These are phyloP conservation scores for Microcebus jonahi DNA, from an alignment of 2,113 vertebrate species.

Conservation along the genomic window DNA sequence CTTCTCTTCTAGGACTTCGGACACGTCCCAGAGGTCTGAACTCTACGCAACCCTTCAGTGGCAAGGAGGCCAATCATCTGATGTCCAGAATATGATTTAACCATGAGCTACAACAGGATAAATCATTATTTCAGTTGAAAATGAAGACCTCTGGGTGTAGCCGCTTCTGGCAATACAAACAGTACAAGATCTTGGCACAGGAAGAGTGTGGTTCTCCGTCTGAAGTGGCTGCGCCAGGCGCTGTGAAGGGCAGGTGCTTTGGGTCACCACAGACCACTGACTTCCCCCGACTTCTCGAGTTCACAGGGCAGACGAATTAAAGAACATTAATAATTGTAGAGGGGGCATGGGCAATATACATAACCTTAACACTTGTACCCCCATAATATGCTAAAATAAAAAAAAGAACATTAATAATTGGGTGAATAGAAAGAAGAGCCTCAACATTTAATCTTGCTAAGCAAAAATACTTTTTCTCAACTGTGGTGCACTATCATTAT, in stretches of 20 bases:
- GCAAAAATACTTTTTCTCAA: background rate
- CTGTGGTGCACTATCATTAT: background rate
- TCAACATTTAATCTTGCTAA: background rate
- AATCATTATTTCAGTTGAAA: conserved; percentile 79
- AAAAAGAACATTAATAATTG: background rate
- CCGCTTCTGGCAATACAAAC: background rate
- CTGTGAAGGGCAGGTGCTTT: background rate
- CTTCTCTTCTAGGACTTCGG: background rate
- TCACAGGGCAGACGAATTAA: background rate
- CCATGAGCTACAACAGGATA: conserved; percentile 61
- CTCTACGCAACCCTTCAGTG: background rate
- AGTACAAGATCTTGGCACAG: conserved; percentile 19
- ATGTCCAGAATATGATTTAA: conserved; percentile 69
- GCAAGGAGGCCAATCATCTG: conserved; percentile 36
- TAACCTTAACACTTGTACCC: too few species aligned
- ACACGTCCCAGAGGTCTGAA: conserved; percentile 29
- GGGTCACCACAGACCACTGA: background rate
- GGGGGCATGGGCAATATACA: too few species aligned
- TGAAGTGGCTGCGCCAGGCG: background rate
- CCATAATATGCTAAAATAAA: too few species aligned
- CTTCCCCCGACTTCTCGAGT: background rate
- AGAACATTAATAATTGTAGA: background rate
- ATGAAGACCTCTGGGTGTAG: conserved; percentile 58
- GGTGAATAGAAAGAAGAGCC: background rate
- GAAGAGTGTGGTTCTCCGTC: background rate